Evolutionary conservation across 2,113 vertebrate genomes (phyloP).

Genomic region (Esox niger): DNA sequence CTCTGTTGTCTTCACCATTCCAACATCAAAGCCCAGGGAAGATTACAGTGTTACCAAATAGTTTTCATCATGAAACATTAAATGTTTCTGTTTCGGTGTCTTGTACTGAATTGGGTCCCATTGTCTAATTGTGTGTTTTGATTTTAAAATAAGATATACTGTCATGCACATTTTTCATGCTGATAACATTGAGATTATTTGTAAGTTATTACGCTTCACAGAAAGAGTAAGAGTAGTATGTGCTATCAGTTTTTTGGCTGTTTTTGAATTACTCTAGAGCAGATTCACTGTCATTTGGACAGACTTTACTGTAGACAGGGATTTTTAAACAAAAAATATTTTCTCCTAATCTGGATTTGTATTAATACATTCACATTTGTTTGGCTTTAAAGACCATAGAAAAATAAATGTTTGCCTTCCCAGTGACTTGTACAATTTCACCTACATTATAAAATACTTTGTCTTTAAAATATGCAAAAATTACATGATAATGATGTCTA

Average conservation of each 20-base stretch:
- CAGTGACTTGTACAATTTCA: neutral
- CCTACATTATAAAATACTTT: no score
- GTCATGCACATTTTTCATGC: neutral
- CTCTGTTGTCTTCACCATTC: neutral
- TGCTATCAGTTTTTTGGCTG: neutral
- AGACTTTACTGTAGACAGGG: neutral
- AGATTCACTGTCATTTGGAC: conserved; percentile 4
- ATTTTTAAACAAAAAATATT: neutral
- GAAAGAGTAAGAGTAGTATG: neutral
- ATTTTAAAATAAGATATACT: neutral
- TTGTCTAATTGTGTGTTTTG: neutral
- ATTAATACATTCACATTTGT: neutral
- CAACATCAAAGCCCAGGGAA: neutral
- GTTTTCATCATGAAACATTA: neutral
- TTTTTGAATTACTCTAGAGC: neutral
- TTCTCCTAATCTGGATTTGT: neutral
- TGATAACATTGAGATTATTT: conserved; percentile 1
- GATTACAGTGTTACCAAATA: conserved; percentile 4
- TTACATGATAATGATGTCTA: no score
- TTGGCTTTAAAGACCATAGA: neutral
- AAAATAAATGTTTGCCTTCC: neutral
- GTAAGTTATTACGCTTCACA: conserved; percentile 1
- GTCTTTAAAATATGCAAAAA: no score
- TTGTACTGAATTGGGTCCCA: neutral
- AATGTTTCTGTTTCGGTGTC: neutral